phyloP scores from a whole-genome alignment of 1,140 invertebrate genomes.

The Drusus annulatus region DNA sequence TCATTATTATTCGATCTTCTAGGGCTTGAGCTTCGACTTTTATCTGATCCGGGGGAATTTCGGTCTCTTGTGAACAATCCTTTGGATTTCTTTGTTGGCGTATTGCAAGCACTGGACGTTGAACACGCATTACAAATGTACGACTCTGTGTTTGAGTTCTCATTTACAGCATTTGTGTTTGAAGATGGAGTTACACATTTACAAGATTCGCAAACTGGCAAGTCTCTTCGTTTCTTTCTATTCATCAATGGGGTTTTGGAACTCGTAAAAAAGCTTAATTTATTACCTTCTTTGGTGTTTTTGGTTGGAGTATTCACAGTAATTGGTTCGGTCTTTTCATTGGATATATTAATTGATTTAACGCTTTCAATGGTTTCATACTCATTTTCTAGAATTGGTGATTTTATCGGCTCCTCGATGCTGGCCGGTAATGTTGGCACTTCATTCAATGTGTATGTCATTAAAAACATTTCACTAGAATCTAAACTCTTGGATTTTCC shows the following conservation, averaged over 20 bases:
- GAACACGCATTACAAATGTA: slow-evolving; percentile 54
- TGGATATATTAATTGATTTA: slow-evolving; percentile 44
- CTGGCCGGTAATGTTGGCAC: slow-evolving; percentile 58
- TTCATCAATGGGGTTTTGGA: slow-evolving; percentile 62
- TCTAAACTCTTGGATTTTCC: slow-evolving; percentile 89
- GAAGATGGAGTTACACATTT: slow-evolving; percentile 60
- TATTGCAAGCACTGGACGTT: slow-evolving; percentile 44
- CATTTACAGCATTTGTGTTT: slow-evolving; percentile 27
- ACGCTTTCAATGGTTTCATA: slow-evolving; percentile 61
- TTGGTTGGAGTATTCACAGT: slow-evolving; percentile 46
- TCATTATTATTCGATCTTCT: slow-evolving; percentile 44
- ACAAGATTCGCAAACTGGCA: slow-evolving; percentile 62
- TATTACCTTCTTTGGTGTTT: slow-evolving; percentile 61
- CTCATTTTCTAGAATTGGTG: slow-evolving; percentile 57
- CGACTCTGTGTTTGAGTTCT: slow-evolving; percentile 35
- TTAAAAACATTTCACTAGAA: slow-evolving; percentile 81
- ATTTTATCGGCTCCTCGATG: slow-evolving; percentile 63
- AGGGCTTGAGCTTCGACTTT: slow-evolving; percentile 53
- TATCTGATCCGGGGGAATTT: slow-evolving; percentile 53
- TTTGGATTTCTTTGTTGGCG: slow-evolving; percentile 53
- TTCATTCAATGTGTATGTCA: slow-evolving; percentile 65
- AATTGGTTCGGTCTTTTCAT: slow-evolving; percentile 47
- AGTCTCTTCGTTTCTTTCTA: slow-evolving; percentile 63
- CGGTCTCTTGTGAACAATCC: slow-evolving; percentile 46
- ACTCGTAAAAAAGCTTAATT: slow-evolving; percentile 64